Conservation (phyloP, 2,797 vertebrate genomes). For the Brotula barbata region DNA sequence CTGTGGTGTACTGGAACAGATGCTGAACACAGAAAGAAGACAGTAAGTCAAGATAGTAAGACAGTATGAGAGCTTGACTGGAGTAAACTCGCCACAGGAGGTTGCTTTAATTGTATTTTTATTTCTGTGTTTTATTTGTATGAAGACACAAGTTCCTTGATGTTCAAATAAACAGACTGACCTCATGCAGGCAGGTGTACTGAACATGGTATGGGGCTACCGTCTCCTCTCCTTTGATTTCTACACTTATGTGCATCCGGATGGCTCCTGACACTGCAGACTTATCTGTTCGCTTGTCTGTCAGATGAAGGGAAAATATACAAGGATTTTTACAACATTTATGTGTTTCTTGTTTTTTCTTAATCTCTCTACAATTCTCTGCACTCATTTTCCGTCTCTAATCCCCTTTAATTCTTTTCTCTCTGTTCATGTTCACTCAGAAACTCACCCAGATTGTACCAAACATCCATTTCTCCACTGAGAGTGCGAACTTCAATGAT, state of each 20-base stretch:
- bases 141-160: background rate
- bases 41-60: too few species aligned
- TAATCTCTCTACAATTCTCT: constrained; percentile 23
- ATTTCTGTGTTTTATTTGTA: constrained; percentile 21
- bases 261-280: constrained; percentile 96
- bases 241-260: constrained; percentile 96
- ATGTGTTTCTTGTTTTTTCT: constrained; percentile 26
- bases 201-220: constrained; percentile 97
- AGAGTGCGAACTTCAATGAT: constrained; percentile 97
- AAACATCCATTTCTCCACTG: constrained; percentile 98
- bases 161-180: constrained; percentile 58
- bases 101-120: constrained; percentile 13
- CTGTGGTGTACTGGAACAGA: constrained; percentile 95
- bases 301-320: constrained; percentile 34
- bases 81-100: constrained; percentile 5
- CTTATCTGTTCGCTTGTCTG: constrained; percentile 97
- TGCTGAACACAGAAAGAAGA: constrained; percentile 77
- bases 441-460: constrained; percentile 94
- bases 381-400: constrained; percentile 29
- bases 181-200: constrained; percentile 97
- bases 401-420: constrained; percentile 7
- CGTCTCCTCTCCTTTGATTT: constrained; percentile 98
- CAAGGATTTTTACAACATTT: constrained; percentile 31
- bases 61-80: constrained; percentile 4
- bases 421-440: constrained; percentile 12